Conservation (phyloP, 2,113 vertebrate species). For the Onychostruthus taczanowskii region DNA sequence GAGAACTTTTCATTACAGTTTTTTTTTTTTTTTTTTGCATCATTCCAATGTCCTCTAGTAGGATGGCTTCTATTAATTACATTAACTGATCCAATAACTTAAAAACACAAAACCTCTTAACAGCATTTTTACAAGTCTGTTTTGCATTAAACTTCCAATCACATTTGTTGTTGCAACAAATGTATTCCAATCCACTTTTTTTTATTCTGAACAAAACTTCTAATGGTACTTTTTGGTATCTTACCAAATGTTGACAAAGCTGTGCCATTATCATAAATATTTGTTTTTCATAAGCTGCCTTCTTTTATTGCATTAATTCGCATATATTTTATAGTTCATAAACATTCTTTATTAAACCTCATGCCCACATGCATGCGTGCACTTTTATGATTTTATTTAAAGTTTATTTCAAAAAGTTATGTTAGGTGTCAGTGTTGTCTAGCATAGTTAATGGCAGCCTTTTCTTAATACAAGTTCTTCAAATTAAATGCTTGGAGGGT, state of each 20-base stretch:
- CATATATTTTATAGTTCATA: slow-evolving; percentile 17
- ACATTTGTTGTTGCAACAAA: neutral
- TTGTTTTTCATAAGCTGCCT: neutral
- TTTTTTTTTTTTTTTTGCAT: neutral
- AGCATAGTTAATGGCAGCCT: neutral
- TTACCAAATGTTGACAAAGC: neutral
- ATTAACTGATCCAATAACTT: neutral
- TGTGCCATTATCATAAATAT: neutral
- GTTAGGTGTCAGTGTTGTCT: neutral
- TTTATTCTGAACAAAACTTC: neutral
- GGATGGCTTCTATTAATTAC: neutral
- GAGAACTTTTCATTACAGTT: neutral
- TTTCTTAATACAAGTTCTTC: neutral
- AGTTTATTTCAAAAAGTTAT: neutral
- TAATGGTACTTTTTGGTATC: neutral
- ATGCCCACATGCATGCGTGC: neutral
- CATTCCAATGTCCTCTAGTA: neutral
- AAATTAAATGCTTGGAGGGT: neutral
- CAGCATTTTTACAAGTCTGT: neutral
- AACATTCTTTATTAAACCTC: neutral
- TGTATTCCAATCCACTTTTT: neutral
- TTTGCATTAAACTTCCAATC: neutral
- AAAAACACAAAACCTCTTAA: neutral
- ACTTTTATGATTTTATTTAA: neutral
- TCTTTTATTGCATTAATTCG: neutral